phyloP scores from a whole-genome alignment of 2,113 vertebrate species.

The Chauna torquata region DNA sequence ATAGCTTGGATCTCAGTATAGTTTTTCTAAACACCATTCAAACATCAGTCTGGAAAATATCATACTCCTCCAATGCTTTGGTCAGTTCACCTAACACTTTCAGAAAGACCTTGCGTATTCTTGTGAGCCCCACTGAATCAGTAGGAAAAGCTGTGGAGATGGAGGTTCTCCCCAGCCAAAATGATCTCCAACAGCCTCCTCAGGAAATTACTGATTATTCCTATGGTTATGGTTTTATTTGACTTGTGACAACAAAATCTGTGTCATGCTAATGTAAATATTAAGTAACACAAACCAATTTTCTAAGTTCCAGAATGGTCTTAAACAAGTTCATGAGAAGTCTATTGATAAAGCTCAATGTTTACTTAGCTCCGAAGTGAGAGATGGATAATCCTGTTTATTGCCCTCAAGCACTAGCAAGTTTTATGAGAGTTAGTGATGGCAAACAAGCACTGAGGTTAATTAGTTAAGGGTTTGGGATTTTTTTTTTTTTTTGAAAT shows the following conservation, averaged over 20 bases:
- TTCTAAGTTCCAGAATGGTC: not conserved
- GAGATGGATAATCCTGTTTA: not conserved
- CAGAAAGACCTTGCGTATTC: not conserved
- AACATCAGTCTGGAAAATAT: not conserved
- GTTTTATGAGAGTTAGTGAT: not conserved
- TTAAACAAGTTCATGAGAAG: not conserved
- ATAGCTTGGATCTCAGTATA: not conserved
- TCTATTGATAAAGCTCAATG: not conserved
- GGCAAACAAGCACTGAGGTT: conserved; percentile 24
- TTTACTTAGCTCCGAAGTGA: not conserved
- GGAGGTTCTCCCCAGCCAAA: not conserved
- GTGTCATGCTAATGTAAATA: not conserved
- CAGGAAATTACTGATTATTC: not conserved
- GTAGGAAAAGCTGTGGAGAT: not conserved
- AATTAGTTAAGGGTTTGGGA: conserved; percentile 11
- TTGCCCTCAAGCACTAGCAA: not conserved
- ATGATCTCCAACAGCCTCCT: not conserved
- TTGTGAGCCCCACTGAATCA: not conserved
- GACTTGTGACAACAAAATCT: not conserved
- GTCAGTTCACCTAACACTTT: not conserved
- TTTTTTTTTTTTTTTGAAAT: not conserved
- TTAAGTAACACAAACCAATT: not conserved
- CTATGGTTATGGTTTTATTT: not conserved
- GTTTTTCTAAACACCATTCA: not conserved
- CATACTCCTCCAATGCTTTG: not conserved